Evolutionary conservation across 2,797 vertebrate genomes (phyloP), one percentile per base, ranked within the genome.

Genomic region (Eleutherodactylus coqui): DNA sequence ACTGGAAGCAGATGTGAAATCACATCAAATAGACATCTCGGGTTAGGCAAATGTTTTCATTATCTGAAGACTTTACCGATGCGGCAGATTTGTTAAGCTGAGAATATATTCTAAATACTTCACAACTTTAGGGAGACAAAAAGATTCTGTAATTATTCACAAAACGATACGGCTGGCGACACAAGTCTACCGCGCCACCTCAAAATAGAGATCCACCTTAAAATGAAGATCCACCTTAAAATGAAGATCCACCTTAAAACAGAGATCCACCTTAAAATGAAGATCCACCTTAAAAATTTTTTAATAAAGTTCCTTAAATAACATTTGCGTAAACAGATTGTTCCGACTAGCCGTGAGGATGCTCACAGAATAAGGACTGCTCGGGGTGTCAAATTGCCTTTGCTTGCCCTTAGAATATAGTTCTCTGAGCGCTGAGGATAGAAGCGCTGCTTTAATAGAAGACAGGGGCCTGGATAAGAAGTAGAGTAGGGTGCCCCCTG

Each of bases 21-120:
- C 24, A 14, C 69, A 43, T n/a, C 24, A 73, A n/a, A 81, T 49
- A 45, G 78, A 75, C 73, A 64, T 75, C 7, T 38, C 16, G 29
- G 29, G 29, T 72, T 49, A 85, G 51, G 69, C 13, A 41, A 49
- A 51, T 34, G 36, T 9, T 51, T 72, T 34, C 75, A 45, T 47
- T 64, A 62, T 64, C 32, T 24, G 27, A 38, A 36, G 51, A 58
- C 21, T 36, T 16, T n/a, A 38, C 10, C 49, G 19, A 14, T 24
- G 51, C 75, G 32, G 49, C 8, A 16, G 19, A 72, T 27, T 11
- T 24, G 8, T 29, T 45, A 75, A 27, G n/a, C 11, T 3, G 5
- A 64, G 58, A 62, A 29, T 29, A 29, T 29, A 62, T 45, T 41
- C 36, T n/a, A 70, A 70, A 41, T 41, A 21, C 34, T 10, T 41